Percentiles rank a stretch among this genome's conserved stretches.
Conservation (phyloP, 2,113 vertebrate genomes). For the Miniopterus natalensis region DNA sequence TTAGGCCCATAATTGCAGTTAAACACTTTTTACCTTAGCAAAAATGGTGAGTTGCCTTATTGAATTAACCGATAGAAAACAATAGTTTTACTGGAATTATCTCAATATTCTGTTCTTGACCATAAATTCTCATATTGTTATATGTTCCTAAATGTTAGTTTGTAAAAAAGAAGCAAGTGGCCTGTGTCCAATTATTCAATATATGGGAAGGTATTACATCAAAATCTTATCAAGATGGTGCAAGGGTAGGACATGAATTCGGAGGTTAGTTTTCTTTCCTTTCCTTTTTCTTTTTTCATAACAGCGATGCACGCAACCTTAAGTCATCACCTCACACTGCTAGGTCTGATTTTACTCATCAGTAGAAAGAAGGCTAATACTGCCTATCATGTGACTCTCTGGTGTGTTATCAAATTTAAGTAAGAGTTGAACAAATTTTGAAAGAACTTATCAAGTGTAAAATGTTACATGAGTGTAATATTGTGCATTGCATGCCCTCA, state of each 20-base stretch:
- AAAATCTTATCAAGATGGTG: neutral
- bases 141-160: neutral
- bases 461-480: neutral
- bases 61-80: neutral
- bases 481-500: neutral
- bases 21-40: neutral
- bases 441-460: neutral
- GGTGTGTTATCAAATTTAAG: neutral
- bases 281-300: too few relatives aligned
- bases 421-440: neutral
- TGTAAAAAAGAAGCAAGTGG: neutral
- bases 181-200: neutral
- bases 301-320: neutral
- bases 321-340: neutral
- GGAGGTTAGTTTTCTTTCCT: neutral
- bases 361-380: neutral
- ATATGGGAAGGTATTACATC: neutral
- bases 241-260: neutral
- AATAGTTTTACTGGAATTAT: neutral
- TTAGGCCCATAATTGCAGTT: neutral
- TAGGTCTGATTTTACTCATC: fast-evolving
- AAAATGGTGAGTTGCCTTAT: neutral
- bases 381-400: neutral
- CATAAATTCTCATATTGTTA: neutral
- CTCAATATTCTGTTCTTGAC: neutral